Evolutionary conservation across 2,797 vertebrate species (phyloP), one percentile per base, ranked within the genome.

Genomic region (Megalops cyprinoides): DNA sequence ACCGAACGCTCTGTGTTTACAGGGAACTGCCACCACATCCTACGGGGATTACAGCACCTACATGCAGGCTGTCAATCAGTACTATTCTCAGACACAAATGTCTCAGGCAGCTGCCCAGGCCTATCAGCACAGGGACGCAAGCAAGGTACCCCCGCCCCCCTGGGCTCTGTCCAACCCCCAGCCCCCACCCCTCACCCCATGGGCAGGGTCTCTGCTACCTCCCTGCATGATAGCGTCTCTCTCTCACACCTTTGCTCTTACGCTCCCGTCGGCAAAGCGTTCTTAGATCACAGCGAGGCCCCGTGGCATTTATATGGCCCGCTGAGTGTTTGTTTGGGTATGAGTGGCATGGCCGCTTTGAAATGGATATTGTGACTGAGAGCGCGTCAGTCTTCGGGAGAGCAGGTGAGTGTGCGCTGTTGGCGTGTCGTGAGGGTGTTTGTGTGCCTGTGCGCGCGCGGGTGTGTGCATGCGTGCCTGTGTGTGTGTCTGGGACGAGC

Each of bases 31-130:
- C 0, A 90, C 90, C 60, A 84, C 93, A 42, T 86, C 90, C 65
- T 94, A 93, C 48, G 91, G 93, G 71, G 94, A 93, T 87, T 95
- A 93, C 90, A 91, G 82, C 39, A 90, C 93, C 82, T 95, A 94
- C 91, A 94, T 97, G 92, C 93, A 94, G 87, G 92, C 93, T 1
- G 85, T 95, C 76, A 94, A 95, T 89, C 90, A 95, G 67, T 94
- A 95, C 92, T 94, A 94, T 86, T 90, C 92, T 74, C 94, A 94
- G 87, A 93, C 94, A 78, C 94, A 90, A 87, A 88, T 88, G 83
- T 86, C 80, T 84, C 77, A 81, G 86, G 86, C 91, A 87, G 85
- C 91, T 81, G 88, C 91, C 74, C 95, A 93, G 76, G 89, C 90
- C 77, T 95, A 93, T 82, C 85, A 87, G 77, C 89, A 87, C 78